Evolutionary conservation across 92 coral and sea anemone genomes (phyloP).

Genomic region (Bergia puertoricense): DNA sequence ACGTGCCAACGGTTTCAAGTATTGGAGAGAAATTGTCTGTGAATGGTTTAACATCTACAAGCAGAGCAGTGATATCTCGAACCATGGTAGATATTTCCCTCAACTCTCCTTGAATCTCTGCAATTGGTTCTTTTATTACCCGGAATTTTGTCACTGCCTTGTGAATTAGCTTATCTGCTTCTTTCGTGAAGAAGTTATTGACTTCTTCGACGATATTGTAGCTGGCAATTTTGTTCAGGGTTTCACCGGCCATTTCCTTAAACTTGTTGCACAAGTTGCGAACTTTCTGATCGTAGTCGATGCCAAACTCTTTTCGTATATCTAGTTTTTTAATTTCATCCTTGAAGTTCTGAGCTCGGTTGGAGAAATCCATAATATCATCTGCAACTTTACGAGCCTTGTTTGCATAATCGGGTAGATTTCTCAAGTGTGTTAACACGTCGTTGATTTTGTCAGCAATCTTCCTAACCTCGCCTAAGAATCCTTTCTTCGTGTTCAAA

Average conservation of each 20-base stretch:
- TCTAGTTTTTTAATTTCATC: constrained; percentile 80
- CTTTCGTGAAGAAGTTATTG: constrained; percentile 67
- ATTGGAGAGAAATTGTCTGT: constrained; percentile 80
- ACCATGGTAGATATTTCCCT: constrained; percentile 68
- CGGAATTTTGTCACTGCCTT: constrained; percentile 77
- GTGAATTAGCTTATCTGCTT: constrained; percentile 73
- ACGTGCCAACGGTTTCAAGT: constrained; percentile 67
- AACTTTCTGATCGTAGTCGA: constrained; percentile 76
- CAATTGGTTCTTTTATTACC: constrained; percentile 73
- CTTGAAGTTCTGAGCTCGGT: constrained; percentile 71
- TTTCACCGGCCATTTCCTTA: constrained; percentile 67
- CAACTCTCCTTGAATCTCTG: constrained; percentile 72
- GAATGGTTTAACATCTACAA: constrained; percentile 82
- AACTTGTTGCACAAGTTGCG: constrained; percentile 84
- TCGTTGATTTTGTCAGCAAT: constrained; percentile 77
- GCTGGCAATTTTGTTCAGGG: constrained; percentile 69
- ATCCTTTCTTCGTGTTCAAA: constrained; percentile 80
- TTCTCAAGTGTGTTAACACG: constrained; percentile 62
- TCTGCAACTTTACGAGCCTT: constrained; percentile 88
- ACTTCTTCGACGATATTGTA: constrained; percentile 70
- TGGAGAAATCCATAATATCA: constrained; percentile 76
- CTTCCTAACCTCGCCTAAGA: constrained; percentile 73
- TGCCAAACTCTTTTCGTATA: constrained; percentile 63
- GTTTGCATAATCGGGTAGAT: constrained; percentile 84
- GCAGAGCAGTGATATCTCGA: constrained; percentile 64